Conservation (phyloP, 2,113 vertebrate genomes). For the Passerina amoena region DNA sequence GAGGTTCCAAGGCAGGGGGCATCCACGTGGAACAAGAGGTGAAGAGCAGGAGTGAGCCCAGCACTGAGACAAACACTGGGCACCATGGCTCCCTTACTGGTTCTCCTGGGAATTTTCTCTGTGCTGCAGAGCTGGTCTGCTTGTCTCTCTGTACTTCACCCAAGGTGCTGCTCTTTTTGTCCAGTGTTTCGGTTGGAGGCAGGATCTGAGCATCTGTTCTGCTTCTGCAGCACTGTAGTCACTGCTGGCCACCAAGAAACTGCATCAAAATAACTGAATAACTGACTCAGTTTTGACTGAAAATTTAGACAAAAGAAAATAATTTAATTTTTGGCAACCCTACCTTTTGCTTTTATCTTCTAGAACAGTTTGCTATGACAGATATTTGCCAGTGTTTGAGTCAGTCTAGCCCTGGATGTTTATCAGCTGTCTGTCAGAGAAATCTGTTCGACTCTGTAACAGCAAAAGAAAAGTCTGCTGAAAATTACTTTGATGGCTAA, state of each 20-base stretch:
- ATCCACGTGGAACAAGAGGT: background rate
- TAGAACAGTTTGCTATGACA: background rate
- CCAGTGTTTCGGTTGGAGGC: background rate
- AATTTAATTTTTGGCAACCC: background rate
- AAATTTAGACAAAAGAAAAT: background rate
- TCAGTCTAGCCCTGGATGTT: background rate
- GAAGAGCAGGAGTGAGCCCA: background rate
- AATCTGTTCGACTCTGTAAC: background rate
- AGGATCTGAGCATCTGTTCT: background rate
- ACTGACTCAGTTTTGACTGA: background rate
- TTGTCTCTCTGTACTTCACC: background rate
- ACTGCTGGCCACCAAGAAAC: background rate
- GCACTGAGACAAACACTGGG: rapidly evolving
- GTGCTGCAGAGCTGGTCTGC: background rate
- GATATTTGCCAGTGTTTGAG: background rate
- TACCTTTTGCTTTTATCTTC: background rate
- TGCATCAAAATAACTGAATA: background rate
- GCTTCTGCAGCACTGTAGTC: background rate
- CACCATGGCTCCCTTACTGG: background rate
- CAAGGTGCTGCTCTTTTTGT: background rate
- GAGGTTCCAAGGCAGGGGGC: background rate
- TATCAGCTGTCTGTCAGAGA: background rate
- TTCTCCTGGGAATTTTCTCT: background rate
- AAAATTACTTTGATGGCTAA: background rate
- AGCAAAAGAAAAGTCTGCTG: background rate